These are phyloP conservation scores for Leptinotarsa texana DNA, from an alignment of 1,140 invertebrate species.

Conservation along the genomic window DNA sequence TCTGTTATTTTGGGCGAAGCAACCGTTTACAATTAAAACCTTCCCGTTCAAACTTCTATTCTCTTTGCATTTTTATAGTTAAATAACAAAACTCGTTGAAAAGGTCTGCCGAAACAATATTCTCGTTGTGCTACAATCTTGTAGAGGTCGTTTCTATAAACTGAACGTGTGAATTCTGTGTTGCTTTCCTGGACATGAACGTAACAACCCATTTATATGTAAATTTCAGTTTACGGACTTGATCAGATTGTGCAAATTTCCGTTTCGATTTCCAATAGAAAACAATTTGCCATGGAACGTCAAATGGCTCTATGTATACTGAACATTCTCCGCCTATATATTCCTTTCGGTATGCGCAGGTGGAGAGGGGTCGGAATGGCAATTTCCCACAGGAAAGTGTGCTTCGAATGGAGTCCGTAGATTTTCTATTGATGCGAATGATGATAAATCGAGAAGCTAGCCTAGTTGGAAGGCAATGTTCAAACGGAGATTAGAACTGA, in stretches of 20 bases:
- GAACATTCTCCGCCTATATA: background rate
- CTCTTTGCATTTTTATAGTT: too few relatives aligned
- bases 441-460: background rate
- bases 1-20: too few relatives aligned
- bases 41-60: too few relatives aligned
- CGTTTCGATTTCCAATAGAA: slow-evolving; percentile 8
- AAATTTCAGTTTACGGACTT: slow-evolving; percentile 3
- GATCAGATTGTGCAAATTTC: slow-evolving; percentile 3
- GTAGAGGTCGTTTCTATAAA: background rate
- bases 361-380: background rate
- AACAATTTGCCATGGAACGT: slow-evolving; percentile 4
- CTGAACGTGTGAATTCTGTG: background rate
- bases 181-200: background rate
- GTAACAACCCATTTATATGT: slow-evolving; percentile 6
- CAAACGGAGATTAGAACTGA: too few relatives aligned
- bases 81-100: too few relatives aligned
- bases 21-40: too few relatives aligned
- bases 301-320: slow-evolving; percentile 3
- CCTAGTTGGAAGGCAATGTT: background rate
- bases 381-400: slow-evolving; percentile 6
- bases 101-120: too few relatives aligned
- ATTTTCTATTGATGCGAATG: background rate
- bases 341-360: background rate
- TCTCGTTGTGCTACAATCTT: too few relatives aligned
- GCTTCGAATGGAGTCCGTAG: background rate